phyloP scores from a whole-genome alignment of 2,113 vertebrate genomes.

The Heterotilapia buettikoferi region DNA sequence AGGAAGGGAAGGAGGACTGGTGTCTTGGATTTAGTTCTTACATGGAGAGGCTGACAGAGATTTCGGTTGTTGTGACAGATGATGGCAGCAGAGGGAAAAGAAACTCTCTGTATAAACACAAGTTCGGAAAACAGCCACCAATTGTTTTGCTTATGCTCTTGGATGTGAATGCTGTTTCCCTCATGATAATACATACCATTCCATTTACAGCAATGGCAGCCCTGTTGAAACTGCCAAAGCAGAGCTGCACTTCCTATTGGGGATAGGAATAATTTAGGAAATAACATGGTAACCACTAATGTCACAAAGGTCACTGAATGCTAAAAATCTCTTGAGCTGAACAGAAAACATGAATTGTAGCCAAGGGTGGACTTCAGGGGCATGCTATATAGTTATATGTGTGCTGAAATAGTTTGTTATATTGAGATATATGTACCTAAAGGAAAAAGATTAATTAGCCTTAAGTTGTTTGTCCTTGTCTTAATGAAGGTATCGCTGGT shows the following conservation, averaged over 20 bases:
- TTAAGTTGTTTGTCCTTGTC: slow-evolving; percentile 25
- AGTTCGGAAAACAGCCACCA: slow-evolving; percentile 56
- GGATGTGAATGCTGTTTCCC: slow-evolving; percentile 71
- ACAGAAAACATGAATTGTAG: not conserved
- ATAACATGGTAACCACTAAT: not conserved
- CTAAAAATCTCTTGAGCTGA: not conserved
- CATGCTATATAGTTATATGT: not conserved
- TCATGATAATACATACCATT: slow-evolving; percentile 78
- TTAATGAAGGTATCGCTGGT: slow-evolving; percentile 23
- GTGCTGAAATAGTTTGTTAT: not conserved
- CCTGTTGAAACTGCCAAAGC: slow-evolving; percentile 34
- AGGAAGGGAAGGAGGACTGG: not conserved
- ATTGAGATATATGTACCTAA: not conserved
- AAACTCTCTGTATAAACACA: slow-evolving; percentile 53
- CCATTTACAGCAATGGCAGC: slow-evolving; percentile 82
- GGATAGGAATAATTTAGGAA: slow-evolving; percentile 34
- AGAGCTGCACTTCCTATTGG: slow-evolving; percentile 46
- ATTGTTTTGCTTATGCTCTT: slow-evolving; percentile 60
- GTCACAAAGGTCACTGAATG: not conserved
- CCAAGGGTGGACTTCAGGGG: not conserved
- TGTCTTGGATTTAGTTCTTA: slow-evolving; percentile 38
- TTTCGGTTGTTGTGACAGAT: slow-evolving; percentile 6
- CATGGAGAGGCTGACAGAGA: slow-evolving; percentile 52
- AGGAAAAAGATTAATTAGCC: not conserved
- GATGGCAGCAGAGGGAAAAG: not conserved